Conservation (phyloP, 2,113 vertebrate species). For the Phrynosoma platyrhinos region DNA sequence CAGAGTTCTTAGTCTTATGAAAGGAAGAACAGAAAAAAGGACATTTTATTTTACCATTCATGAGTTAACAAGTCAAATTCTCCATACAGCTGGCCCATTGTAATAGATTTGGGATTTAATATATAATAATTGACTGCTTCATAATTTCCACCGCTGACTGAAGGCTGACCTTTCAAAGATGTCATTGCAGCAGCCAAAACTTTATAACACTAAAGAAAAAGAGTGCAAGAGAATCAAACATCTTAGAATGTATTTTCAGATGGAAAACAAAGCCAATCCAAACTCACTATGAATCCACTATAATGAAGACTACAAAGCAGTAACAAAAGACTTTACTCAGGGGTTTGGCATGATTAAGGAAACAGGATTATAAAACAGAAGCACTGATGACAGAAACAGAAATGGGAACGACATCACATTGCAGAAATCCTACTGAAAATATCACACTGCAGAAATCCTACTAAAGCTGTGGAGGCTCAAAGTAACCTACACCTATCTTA, state of each 20-base stretch:
- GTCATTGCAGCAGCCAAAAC: constrained; percentile 88
- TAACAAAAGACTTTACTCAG: neutral
- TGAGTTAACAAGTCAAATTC: constrained; percentile 93
- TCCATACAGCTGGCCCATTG: constrained; percentile 94
- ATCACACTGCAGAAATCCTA: constrained; percentile 1
- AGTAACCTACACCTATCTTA: constrained; percentile 1
- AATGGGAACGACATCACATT: neutral
- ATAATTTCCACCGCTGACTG: constrained; percentile 87
- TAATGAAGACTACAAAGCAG: constrained; percentile 31
- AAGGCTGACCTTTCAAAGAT: constrained; percentile 85
- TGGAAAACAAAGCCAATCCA: constrained; percentile 25
- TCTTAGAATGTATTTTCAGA: neutral
- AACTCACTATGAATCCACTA: constrained; percentile 37
- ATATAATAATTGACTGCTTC: constrained; percentile 85
- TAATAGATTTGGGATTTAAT: constrained; percentile 95
- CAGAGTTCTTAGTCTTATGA: constrained; percentile 40
- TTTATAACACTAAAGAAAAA: constrained; percentile 86
- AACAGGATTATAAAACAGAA: constrained; percentile 13
- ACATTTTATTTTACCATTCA: constrained; percentile 86
- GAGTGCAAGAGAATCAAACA: constrained; percentile 32
- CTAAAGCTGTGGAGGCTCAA: constrained; percentile 24
- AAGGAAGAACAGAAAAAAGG: constrained; percentile 42
- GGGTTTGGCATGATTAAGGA: neutral
- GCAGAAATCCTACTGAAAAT: constrained; percentile 25
- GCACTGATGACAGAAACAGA: neutral